Conservation (phyloP, 2,797 vertebrate species). For the Ataeniobius toweri region DNA sequence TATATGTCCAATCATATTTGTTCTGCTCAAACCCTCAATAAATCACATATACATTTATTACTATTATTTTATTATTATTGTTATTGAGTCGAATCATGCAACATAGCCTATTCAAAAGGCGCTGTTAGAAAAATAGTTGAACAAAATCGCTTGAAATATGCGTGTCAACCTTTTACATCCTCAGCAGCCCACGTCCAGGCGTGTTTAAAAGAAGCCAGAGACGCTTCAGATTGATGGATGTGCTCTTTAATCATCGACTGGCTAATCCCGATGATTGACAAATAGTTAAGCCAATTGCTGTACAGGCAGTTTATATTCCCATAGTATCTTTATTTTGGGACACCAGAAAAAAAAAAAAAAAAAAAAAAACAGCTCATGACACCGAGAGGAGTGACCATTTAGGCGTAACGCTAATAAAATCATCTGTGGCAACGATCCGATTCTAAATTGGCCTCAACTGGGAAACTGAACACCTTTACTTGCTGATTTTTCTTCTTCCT, state of each 20-base stretch:
- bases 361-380: slow-evolving; percentile 38
- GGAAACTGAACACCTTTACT: slow-evolving; percentile 33
- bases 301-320: slow-evolving; percentile 68
- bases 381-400: slow-evolving; percentile 59
- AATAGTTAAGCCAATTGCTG: slow-evolving; percentile 75
- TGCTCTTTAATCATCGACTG: slow-evolving; percentile 74
- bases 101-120: not conserved
- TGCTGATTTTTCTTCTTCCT: slow-evolving; percentile 8
- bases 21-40: slow-evolving; percentile 55
- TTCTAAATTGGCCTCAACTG: slow-evolving; percentile 53
- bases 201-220: slow-evolving; percentile 53
- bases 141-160: not conserved
- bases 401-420: slow-evolving; percentile 64
- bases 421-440: slow-evolving; percentile 51
- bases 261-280: slow-evolving; percentile 75
- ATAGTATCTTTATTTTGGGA: slow-evolving; percentile 75
- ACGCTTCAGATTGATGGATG: slow-evolving; percentile 71
- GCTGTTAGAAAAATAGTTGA: not conserved
- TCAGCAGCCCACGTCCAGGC: slow-evolving; percentile 57
- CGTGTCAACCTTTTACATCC: slow-evolving; percentile 7
- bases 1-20: slow-evolving; percentile 66
- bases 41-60: slow-evolving; percentile 31
- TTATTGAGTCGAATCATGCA: not conserved
- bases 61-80: not conserved
- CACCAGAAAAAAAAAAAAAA: slow-evolving; percentile 40